Evolutionary conservation across 2,888 invertebrate species (phyloP).

Genomic region (Cordylochernes scorpioides): DNA sequence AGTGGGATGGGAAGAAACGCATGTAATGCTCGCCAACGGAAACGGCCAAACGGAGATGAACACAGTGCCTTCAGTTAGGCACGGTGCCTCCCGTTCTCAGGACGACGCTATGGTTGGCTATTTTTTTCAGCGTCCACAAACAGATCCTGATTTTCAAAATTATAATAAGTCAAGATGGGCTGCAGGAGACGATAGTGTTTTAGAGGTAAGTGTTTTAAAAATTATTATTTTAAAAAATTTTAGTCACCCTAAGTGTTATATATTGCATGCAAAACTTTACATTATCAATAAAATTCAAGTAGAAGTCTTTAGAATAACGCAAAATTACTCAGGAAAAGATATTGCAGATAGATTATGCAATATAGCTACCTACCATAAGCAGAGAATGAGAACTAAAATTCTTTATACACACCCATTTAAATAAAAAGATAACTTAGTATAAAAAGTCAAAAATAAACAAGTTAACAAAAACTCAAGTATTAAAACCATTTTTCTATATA

Average conservation of each 20-base stretch:
- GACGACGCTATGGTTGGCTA: conserved; percentile 81
- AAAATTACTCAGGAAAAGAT: too few species aligned
- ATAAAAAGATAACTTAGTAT: too few species aligned
- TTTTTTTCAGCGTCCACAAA: conserved; percentile 55
- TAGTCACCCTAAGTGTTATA: not conserved
- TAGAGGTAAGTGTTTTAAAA: conserved; percentile 39
- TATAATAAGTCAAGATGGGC: conserved; percentile 36
- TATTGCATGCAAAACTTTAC: too few species aligned
- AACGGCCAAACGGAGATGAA: conserved; percentile 9
- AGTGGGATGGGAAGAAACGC: too few species aligned
- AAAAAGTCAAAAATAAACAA: too few species aligned
- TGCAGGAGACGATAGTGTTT: conserved; percentile 56
- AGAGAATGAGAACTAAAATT: too few species aligned
- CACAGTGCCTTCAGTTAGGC: conserved; percentile 7
- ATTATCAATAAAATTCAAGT: not conserved
- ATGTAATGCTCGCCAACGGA: conserved; percentile 13
- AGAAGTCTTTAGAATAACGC: too few species aligned
- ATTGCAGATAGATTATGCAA: too few species aligned
- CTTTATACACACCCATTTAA: too few species aligned
- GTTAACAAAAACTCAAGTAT: too few species aligned
- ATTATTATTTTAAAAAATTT: not conserved
- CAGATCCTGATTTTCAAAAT: conserved; percentile 42
- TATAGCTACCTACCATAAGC: too few species aligned
- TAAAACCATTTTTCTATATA: too few species aligned
- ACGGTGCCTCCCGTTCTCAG: conserved; percentile 28